A percentile compares a stretch with the other conserved stretches of the same genome.
phyloP scores from a whole-genome alignment of 2,113 vertebrate genomes.

The Xerus inauris region DNA sequence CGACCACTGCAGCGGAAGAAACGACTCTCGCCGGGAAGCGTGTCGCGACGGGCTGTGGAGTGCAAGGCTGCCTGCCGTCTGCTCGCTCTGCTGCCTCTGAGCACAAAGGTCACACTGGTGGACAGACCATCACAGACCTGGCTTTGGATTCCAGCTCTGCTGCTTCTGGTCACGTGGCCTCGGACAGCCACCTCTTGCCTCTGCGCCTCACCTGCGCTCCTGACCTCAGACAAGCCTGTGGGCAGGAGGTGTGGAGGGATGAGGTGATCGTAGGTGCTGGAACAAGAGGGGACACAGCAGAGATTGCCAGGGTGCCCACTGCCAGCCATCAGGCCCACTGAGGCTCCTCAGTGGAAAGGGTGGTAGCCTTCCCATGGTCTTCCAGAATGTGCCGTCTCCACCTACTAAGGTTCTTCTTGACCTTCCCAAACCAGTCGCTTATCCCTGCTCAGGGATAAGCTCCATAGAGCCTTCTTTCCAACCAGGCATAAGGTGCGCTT shows the following conservation, averaged over 20 bases:
- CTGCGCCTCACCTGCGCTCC: fast-evolving
- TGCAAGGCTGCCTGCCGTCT: too few relatives aligned
- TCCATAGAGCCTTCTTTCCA: background rate
- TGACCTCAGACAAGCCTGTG: background rate
- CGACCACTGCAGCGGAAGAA: background rate
- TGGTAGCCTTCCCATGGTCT: fast-evolving
- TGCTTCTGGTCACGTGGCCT: fast-evolving
- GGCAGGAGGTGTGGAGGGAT: fast-evolving
- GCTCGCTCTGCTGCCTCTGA: too few relatives aligned
- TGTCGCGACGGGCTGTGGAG: fast-evolving
- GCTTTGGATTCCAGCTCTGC: background rate
- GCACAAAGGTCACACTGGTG: too few relatives aligned
- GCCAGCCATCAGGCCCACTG: fast-evolving
- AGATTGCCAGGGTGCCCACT: too few relatives aligned
- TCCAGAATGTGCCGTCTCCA: fast-evolving
- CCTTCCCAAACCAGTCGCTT: background rate
- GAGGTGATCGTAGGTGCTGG: fast-evolving
- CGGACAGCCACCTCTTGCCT: fast-evolving
- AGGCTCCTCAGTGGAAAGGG: fast-evolving
- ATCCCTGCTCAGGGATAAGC: background rate
- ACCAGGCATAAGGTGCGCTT: fast-evolving
- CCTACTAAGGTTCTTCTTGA: fast-evolving
- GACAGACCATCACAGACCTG: fast-evolving
- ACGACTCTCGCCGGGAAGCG: fast-evolving
- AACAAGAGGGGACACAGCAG: too few relatives aligned